Percentiles rank a stretch among this genome's conserved stretches.
Evolutionary conservation across 1,140 invertebrate genomes (phyloP).

Genomic region (Temnothorax longispinosus): DNA sequence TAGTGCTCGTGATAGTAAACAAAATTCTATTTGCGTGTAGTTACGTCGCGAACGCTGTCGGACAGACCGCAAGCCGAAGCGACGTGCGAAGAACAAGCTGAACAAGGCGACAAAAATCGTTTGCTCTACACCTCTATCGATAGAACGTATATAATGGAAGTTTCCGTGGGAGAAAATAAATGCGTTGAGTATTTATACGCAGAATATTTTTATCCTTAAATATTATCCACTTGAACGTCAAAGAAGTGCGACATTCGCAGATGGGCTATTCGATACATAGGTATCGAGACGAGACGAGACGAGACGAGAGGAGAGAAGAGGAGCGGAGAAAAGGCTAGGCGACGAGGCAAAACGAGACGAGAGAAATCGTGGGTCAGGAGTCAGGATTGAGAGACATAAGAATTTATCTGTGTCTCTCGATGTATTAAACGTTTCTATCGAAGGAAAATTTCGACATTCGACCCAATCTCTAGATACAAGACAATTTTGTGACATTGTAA

Average conservation of each 20-base stretch:
- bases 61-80: neutral
- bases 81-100: neutral
- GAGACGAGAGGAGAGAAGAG: no score
- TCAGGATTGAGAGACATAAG: conserved; percentile 9
- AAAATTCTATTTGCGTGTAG: conserved; percentile 56
- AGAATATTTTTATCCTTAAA: neutral
- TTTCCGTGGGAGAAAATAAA: neutral
- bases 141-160: conserved; percentile 5
- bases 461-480: neutral
- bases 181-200: no score
- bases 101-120: neutral
- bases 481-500: no score
- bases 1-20: conserved; percentile 24
- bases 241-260: neutral
- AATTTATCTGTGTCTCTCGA: conserved; percentile 6
- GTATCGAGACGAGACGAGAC: neutral
- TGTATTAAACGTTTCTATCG: neutral
- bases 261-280: neutral
- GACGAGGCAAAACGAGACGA: neutral
- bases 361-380: conserved; percentile 58
- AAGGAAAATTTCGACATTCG: conserved; percentile 18
- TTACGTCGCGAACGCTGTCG: conserved; percentile 12
- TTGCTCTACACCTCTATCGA: neutral
- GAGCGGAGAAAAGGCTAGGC: neutral
- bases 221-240: neutral